Conservation (phyloP, 1,140 invertebrate species). For the Andricus grossulariae region DNA sequence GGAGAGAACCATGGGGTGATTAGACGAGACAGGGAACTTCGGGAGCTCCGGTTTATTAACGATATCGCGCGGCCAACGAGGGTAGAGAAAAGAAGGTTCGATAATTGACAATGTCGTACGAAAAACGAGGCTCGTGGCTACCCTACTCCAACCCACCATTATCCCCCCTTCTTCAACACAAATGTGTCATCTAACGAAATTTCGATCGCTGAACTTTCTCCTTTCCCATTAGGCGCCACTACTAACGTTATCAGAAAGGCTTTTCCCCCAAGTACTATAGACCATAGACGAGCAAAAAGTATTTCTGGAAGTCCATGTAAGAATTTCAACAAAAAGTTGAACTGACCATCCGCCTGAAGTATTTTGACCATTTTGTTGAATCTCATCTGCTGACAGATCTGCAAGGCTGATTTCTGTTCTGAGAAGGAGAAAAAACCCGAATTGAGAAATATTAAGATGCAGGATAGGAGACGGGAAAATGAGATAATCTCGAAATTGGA, state of each 20-base stretch:
- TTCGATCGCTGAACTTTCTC: slow-evolving; percentile 48
- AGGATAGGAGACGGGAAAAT: not conserved
- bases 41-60: slow-evolving; percentile 73
- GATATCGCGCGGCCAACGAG: slow-evolving; percentile 68
- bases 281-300: too few relatives aligned
- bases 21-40: slow-evolving; percentile 69
- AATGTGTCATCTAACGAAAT: slow-evolving; percentile 55
- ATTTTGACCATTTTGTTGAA: not conserved
- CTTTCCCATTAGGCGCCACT: slow-evolving; percentile 16
- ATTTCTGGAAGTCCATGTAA: too few relatives aligned
- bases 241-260: not conserved
- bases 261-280: not conserved
- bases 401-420: too few relatives aligned
- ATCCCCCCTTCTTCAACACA: slow-evolving; percentile 47
- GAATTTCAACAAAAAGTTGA: not conserved
- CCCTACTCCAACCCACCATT: slow-evolving; percentile 48
- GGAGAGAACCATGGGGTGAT: slow-evolving; percentile 65
- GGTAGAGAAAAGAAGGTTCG: slow-evolving; percentile 66
- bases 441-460: too few relatives aligned
- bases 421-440: too few relatives aligned
- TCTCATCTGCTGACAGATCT: not conserved
- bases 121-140: slow-evolving; percentile 52
- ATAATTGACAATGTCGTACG: slow-evolving; percentile 67
- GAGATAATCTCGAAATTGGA: not conserved
- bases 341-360: not conserved